Percentiles rank a stretch among this genome's conserved stretches.
Evolutionary conservation across 2,113 vertebrate species (phyloP).

Genomic region (Gallinago undulata): DNA sequence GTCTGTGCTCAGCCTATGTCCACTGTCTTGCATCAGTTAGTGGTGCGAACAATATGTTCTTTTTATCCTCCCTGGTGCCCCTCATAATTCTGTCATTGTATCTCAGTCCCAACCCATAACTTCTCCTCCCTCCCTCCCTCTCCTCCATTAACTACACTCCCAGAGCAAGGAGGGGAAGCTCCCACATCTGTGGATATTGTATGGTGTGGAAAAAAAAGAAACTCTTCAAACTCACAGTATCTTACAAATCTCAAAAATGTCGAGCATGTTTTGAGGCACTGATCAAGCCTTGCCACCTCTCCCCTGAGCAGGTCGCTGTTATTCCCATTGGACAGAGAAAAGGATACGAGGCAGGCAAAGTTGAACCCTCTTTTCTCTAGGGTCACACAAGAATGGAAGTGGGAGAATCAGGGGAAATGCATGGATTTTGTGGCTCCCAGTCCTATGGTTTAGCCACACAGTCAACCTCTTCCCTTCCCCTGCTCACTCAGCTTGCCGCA

Average conservation of each 20-base stretch:
- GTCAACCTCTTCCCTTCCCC: background rate
- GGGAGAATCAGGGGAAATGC: background rate
- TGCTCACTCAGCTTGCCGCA: background rate
- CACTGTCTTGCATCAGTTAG: slow-evolving; percentile 18
- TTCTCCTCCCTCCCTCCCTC: background rate
- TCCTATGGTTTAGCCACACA: background rate
- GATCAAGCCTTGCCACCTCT: background rate
- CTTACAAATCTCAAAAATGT: background rate
- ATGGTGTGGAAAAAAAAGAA: background rate
- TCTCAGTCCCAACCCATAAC: background rate
- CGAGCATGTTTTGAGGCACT: background rate
- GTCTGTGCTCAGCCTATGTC: background rate
- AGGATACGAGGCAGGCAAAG: background rate
- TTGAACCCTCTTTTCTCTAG: background rate
- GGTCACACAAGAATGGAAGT: background rate
- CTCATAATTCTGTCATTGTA: slow-evolving; percentile 43
- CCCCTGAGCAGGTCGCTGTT: background rate
- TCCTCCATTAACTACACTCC: background rate
- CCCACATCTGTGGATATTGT: background rate
- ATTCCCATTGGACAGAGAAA: background rate
- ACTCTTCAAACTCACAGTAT: background rate
- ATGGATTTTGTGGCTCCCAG: background rate
- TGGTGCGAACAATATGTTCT: slow-evolving; percentile 22
- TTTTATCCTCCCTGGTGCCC: background rate
- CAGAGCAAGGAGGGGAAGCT: background rate